A percentile compares a stretch with the other conserved stretches of the same genome.
phyloP scores from a whole-genome alignment of 2,797 vertebrate genomes.

The Pachyuromys duprasi region DNA sequence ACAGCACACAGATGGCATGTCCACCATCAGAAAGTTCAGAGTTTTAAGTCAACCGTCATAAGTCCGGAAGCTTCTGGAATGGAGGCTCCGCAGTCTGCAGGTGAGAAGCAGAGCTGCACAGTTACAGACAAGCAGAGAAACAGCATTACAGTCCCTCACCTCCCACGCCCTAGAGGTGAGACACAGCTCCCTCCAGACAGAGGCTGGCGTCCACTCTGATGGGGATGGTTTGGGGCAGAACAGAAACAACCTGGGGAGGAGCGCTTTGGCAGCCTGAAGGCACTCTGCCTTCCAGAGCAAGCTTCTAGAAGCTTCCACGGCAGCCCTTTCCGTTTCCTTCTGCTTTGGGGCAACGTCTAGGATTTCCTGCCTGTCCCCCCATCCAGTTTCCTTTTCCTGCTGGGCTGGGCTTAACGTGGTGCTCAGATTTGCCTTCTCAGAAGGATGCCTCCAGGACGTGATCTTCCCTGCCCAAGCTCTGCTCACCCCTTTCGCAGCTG shows the following conservation, averaged over 20 bases:
- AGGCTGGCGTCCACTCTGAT: background rate
- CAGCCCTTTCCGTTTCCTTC: background rate
- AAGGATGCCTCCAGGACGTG: background rate
- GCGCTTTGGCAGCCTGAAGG: background rate
- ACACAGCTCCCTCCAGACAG: background rate
- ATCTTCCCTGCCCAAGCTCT: background rate
- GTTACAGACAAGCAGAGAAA: background rate
- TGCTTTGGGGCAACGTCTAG: background rate
- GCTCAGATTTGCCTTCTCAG: background rate
- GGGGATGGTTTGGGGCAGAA: background rate
- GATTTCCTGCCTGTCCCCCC: background rate
- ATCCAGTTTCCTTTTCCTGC: background rate
- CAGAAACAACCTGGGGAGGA: background rate
- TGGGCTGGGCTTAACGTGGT: background rate
- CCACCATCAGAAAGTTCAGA: background rate
- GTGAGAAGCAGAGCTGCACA: background rate
- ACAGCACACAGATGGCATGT: background rate
- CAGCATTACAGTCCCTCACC: background rate
- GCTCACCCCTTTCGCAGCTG: background rate
- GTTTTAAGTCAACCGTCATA: background rate
- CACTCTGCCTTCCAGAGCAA: background rate
- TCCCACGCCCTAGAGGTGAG: background rate
- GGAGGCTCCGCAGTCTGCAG: background rate
- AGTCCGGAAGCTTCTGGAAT: background rate
- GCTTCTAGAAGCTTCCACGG: background rate